A percentile compares a stretch with the other conserved stretches of the same genome.
Conservation (phyloP, 2,888 invertebrate genomes). For the Mimumesa dahlbomi region DNA sequence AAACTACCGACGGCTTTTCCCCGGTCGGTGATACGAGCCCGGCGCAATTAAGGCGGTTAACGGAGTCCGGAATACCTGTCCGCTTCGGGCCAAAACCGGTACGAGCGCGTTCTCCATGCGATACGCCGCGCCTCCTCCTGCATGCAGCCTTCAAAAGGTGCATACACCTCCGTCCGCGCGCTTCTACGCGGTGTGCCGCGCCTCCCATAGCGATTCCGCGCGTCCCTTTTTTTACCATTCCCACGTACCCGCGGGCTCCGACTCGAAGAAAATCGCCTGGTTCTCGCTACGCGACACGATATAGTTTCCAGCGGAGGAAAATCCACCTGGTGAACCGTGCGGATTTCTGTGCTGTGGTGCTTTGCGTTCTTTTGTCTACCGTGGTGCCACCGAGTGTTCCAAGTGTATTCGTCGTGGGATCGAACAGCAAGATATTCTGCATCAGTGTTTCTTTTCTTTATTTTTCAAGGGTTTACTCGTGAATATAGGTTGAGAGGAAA, state of each 20-base stretch:
- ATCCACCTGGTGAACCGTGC: no score
- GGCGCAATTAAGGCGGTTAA: constrained; percentile 73
- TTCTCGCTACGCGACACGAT: background rate
- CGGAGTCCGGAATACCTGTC: constrained; percentile 75
- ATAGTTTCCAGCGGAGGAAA: no score
- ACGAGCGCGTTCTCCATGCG: constrained; percentile 66
- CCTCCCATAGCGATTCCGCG: constrained; percentile 12
- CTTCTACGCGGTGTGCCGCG: constrained; percentile 31
- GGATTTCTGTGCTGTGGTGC: no score
- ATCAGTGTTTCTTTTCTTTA: background rate
- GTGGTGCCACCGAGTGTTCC: no score
- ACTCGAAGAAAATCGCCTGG: background rate
- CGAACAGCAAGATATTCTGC: no score
- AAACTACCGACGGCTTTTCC: no score
- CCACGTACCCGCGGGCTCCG: background rate
- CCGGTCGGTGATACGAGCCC: constrained; percentile 44
- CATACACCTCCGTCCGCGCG: constrained; percentile 58
- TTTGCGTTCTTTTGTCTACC: no score
- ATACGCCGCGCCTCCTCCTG: constrained; percentile 47
- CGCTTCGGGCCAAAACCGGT: constrained; percentile 73
- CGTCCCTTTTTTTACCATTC: constrained; percentile 3
- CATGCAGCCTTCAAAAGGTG: constrained; percentile 62
- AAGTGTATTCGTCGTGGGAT: no score
- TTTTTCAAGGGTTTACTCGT: background rate
- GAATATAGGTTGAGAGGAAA: background rate